Evolutionary conservation across 2,113 vertebrate species (phyloP), one percentile per base, ranked within the genome.

Genomic region (Seriola aureovittata): DNA sequence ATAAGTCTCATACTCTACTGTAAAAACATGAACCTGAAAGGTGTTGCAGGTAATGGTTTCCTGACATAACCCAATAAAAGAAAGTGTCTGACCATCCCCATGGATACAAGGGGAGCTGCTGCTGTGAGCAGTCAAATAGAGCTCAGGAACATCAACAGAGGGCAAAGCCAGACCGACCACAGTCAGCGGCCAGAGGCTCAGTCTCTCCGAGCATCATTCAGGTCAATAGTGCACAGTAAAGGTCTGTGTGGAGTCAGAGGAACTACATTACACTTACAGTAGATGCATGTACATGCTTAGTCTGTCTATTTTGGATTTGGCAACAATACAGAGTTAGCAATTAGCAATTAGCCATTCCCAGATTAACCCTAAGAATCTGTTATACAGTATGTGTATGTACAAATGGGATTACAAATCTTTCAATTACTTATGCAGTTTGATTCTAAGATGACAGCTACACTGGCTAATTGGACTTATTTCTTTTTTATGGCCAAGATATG

Each of bases 91-190:
- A 59, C 17, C 25, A 7, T 63, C 36, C n/a, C 63, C 40, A 48
- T 64, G 66, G 65, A 46, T 36, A 71, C 71, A 11, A 14, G 42
- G 4, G 25, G 29, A 50, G 10, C 8, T 29, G n/a, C 19, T 0
- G 13, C 32, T 62, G 71, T 55, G 65, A 82, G 50, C 46, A 65
- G 25, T 78, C 59, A 71, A 60, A 29, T 3, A 50, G 19, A 74
- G 55, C 10, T 10, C 19, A 67, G 70, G 29, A 57, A 55, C 46
- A 67, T 71, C 59, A 32, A 19, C 71, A 65, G 62, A 77, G 63
- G 34, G 36, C 42, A 63, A n/a, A 55, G n/a, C 13, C 70, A 78
- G 59, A 65, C 32, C 44, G 58, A 17, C 4, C 36, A 52, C 63
- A 72, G 67, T 70, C 70, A 52, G 34, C 32, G 68, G 1, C 5